Conservation (phyloP, 1,140 invertebrate species). For the Bombus breviceps region DNA sequence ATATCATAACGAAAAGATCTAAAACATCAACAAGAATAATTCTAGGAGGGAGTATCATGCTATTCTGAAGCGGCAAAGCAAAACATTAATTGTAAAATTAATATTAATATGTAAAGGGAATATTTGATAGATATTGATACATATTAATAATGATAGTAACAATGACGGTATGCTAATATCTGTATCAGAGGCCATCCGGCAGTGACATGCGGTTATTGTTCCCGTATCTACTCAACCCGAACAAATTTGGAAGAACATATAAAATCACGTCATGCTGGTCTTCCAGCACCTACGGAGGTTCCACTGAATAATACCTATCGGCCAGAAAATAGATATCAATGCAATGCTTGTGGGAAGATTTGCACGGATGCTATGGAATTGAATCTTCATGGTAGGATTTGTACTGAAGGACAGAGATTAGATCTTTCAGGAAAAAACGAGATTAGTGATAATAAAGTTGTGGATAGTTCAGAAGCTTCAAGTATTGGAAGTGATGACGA, state of each 20-base stretch:
- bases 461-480: constrained; percentile 76
- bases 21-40: not conserved
- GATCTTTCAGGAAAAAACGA: constrained; percentile 51
- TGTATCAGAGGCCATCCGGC: constrained; percentile 80
- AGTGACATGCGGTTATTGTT: constrained; percentile 81
- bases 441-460: constrained; percentile 61
- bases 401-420: constrained; percentile 66
- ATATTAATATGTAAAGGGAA: not conserved
- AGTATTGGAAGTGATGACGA: constrained; percentile 77
- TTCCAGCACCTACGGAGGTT: constrained; percentile 72
- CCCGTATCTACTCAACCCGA: constrained; percentile 82
- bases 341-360: constrained; percentile 78
- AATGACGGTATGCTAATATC: constrained; percentile 26
- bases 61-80: not conserved
- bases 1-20: not conserved
- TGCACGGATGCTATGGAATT: constrained; percentile 78
- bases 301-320: constrained; percentile 65
- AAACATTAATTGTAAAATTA: constrained; percentile 6
- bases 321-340: constrained; percentile 76
- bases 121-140: not conserved
- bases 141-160: not conserved
- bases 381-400: constrained; percentile 77
- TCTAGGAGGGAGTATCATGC: not conserved
- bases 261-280: constrained; percentile 80
- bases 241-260: constrained; percentile 82